Base-by-base conservation (phyloP, 1,140 invertebrate genomes). In the Conus ventricosus region DNA sequence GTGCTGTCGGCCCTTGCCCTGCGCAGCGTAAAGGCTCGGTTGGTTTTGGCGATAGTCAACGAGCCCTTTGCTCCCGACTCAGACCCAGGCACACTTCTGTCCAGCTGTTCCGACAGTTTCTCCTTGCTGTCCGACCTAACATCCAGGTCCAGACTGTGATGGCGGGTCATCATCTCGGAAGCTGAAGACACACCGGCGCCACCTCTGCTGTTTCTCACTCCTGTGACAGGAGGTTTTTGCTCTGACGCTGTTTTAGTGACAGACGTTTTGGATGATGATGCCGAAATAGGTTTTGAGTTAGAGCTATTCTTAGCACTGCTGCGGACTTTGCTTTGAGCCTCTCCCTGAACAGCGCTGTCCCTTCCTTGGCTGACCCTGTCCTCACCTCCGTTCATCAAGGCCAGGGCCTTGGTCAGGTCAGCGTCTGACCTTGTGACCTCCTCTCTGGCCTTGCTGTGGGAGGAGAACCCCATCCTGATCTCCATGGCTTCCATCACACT, bases 401-500 rank as follows among this genome's bases (percentile, higher is more conserved):
- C 92, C 78, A 92, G 91, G 53, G 91, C 92, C 88, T 92, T 94
- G 27, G 93, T 92, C 1, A 89, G 90, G 90, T 94, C 93, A 80
- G 92, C 90, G 78, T 92, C 90, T 53, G 88, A 90, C 60, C 92
- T 67, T 51, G 51, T 67, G 76, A 55, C 75, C 67, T 57, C 39
- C 60, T 91, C 57, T 54, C 71, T 80, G 63, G n/a, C 78, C 27
- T 76, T 67, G 57, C 57, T 8, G 67, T 84, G 87, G 83, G 82
- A 87, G 89, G 71, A 90, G 87, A 67, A 88, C 67, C 87, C 90
- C 88, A 95, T 94, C 57, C 96, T 92, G 25, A 95, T 95, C 90
- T 96, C 95, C 92, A 96, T 95, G 60, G 96, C 96, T 76, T 95
- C 94, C 90, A 96, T 95, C 81, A 96, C 95, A 90, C 94, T 94